Base-by-base conservation (phyloP, 2,888 invertebrate species). In the Nomada hirtipes region DNA sequence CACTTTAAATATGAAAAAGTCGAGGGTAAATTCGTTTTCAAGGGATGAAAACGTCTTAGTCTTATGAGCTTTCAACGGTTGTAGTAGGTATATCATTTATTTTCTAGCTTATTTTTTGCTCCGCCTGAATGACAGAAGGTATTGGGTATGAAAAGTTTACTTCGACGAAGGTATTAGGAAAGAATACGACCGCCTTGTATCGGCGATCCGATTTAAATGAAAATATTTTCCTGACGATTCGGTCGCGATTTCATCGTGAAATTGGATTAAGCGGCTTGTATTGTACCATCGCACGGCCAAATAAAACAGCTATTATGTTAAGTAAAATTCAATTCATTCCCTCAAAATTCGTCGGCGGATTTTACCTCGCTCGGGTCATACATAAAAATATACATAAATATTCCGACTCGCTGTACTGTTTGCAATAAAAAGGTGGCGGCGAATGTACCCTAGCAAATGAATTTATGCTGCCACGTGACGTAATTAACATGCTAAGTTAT, bases 331-430 rank as follows among this genome's bases (percentile, higher is more conserved):
- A 68, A 55, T 53, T 60, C 53, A 55, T 68, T 36, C 44, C 18
- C 4, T 20, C 18, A 52, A 53, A 74, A 74, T 50, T 67, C 65
- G 23, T 44, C 10, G 20, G 1, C 7, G 63, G 20, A 29, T 23
- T 52, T 50, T 61, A 13, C 13, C 11, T 47, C 59, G 44, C 36
- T 7, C 18, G 57, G 23, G 23, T 15, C 71, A 15, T 44, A 18
- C 29, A 47, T 77, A 69, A 63, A 67, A 77, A 67, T 61, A 50
- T 71, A 59, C 80, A 73, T 78, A 73, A 77, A 81, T 72, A 69
- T 64, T 18, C 63, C 26, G 42, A 9, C 13, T 11, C 20, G 4
- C 20, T 20, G 47, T 15, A 23, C 52, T 63, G 72, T 59, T 64
- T 23, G 71, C 57, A 71, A 77, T 77, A 71, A 67, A 72, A 67